Conservation (phyloP, 2,113 vertebrate genomes). For the Clarias gariepinus region DNA sequence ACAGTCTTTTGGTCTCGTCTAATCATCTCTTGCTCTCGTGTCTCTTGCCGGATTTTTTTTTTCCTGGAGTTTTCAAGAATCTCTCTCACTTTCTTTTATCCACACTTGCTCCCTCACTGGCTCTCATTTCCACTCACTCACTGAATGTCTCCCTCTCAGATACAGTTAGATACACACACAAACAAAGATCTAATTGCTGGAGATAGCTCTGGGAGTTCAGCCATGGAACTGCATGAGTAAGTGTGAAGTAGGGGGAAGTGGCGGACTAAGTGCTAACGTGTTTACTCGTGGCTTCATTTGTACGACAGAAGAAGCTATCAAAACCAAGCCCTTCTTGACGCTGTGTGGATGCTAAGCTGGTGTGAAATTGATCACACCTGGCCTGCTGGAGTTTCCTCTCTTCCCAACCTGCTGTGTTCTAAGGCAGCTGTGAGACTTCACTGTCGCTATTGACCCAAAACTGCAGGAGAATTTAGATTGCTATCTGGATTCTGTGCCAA, state of each 20-base stretch:
- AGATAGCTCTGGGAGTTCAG: conserved; percentile 48
- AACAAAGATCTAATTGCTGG: conserved; percentile 32
- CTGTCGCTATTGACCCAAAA: conserved; percentile 26
- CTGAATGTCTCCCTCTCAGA: conserved; percentile 24
- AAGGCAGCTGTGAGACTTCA: conserved; percentile 25
- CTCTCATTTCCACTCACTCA: conserved; percentile 15
- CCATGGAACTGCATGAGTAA: conserved; percentile 39
- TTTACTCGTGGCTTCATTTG: conserved; percentile 34
- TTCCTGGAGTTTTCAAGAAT: conserved; percentile 30
- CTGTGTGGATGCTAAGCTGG: conserved; percentile 25
- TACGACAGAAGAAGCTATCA: conserved; percentile 30
- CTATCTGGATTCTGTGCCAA: conserved; percentile 20
- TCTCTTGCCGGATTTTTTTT: conserved; percentile 17
- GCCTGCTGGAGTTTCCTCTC: conserved; percentile 9
- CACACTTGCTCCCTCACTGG: background rate
- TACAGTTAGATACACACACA: background rate
- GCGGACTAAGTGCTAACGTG: conserved; percentile 38
- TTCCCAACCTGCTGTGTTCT: background rate
- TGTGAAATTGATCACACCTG: conserved; percentile 47
- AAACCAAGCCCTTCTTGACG: conserved; percentile 38
- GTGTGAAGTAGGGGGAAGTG: conserved; percentile 43
- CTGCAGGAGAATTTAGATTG: conserved; percentile 20
- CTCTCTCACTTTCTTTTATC: conserved; percentile 28
- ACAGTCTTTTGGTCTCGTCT: conserved; percentile 3
- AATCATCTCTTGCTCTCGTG: background rate